Percentiles rank a stretch among this genome's conserved stretches.
phyloP scores from a whole-genome alignment of 1,140 invertebrate species.

The Steinernema feltiae region DNA sequence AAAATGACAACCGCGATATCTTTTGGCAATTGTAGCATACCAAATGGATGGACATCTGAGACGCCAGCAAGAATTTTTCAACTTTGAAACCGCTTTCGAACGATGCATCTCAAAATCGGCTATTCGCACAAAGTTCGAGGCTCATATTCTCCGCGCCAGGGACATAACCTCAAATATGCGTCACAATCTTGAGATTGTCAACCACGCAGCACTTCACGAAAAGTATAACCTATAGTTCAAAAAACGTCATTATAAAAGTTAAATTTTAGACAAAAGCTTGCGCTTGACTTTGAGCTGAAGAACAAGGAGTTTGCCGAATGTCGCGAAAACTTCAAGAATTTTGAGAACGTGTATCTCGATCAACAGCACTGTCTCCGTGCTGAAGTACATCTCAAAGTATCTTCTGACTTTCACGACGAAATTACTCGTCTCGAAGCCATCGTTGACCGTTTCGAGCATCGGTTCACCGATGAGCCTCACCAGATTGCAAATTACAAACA shows the following conservation, averaged over 20 bases:
- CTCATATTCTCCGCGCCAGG: conserved; percentile 86
- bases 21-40: conserved; percentile 38
- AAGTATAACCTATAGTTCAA: neutral
- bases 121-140: conserved; percentile 96
- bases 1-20: no score
- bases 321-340: conserved; percentile 49
- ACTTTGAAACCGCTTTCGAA: conserved; percentile 50
- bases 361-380: conserved; percentile 48
- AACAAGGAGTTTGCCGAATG: conserved; percentile 47
- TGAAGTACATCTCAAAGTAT: conserved; percentile 64
- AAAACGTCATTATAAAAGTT: no score
- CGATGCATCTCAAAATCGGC: conserved; percentile 66
- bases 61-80: conserved; percentile 43
- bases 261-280: conserved; percentile 47
- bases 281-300: conserved; percentile 42
- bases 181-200: conserved; percentile 69
- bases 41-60: conserved; percentile 46
- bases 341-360: conserved; percentile 45
- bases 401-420: conserved; percentile 88
- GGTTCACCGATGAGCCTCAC: conserved; percentile 80
- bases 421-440: conserved; percentile 81
- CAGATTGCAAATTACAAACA: conserved; percentile 90
- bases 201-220: neutral
- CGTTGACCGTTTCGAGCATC: conserved; percentile 86
- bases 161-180: conserved; percentile 68